Base-by-base conservation (phyloP, 1,140 invertebrate genomes). In the Akabosia matsudoensis region DNA sequence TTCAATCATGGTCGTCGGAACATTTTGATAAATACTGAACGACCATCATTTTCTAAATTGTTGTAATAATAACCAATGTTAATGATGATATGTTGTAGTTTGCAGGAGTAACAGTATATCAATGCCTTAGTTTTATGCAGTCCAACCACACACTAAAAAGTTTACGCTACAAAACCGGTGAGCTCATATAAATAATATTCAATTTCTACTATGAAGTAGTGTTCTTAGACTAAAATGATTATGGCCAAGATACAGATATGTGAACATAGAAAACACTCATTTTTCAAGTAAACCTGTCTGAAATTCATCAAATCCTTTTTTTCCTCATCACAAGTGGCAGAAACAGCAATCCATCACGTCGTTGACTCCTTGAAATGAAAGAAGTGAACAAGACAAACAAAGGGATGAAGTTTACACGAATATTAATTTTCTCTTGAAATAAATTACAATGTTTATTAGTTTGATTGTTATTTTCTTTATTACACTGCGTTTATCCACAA, bases 301-400 rank as follows among this genome's bases (percentile, higher is more conserved):
- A 67, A 67, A 67, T 67, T 67, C 61, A 67, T 67, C 61, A 67
- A 67, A 67, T 67, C 61, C 22, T 67, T 56, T 56, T 45, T n/a
- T 61, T 61, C 26, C 61, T 67, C 24, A 28, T 67, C 61, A 67
- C 61, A 67, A 67, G 28, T 67, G 61, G 61, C 61, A 67, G 61
- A 67, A 67, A 67, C 61, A 67, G 61, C 61, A 67, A 67, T 67
- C 61, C 61, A 67, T 67, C 61, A 67, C 61, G 61, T 67, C 61
- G 61, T 67, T 67, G 61, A 67, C 61, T 67, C n/a, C n/a, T n/a
- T n/a, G n/a, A n/a, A n/a, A n/a, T 67, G 61, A 67, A 30, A 67
- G 7, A 30, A 16, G 61, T n/a, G 31, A 4, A 13, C 2, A 30
- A 30, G 24, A 22, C 22, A 67, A 28, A 67, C 22, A 67, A 30